Evolutionary conservation across 2,888 invertebrate species (phyloP), one percentile per base, ranked within the genome.

Genomic region (Pandemis cinnamomeana): DNA sequence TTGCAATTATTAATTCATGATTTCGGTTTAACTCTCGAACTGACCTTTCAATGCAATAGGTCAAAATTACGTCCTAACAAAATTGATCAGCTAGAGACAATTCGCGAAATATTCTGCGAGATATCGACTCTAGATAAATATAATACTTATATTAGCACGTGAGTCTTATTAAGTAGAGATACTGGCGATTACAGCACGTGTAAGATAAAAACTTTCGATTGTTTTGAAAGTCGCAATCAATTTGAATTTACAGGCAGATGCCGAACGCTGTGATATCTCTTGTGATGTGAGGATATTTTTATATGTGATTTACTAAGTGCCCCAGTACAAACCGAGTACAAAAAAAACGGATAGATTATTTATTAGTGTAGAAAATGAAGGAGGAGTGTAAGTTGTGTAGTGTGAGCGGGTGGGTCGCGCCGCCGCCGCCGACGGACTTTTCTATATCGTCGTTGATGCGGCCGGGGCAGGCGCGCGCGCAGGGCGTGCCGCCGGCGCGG

Each of bases 241-340:
- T 44, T 60, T 53, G 60, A 71, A 77, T 71, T 87, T 86, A 82
- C 87, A 88, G 88, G 87, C 87, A 67, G 87, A 83, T 83, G 81
- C 86, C 82, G 91, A 91, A 90, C 86, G 90, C 93, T 94, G 94
- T 94, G 94, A 94, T 94, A 94, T 76, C 85, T 86, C 92, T 94
- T 94, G 93, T 93, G 93, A 91, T 89, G 92, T 87, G 88, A 89
- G 87, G 90, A 92, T 93, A 93, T 93, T 93, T 93, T 92, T 94
- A 89, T 93, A 93, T 93, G 93, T 94, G 92, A 94, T 94, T 93
- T 93, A 94, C 86, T 89, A 92, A 58, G 91, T 92, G 92, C 91
- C 91, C 92, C 90, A 91, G 94, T 94, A 94, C 94, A 93, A 92
- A 93, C 93, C 93, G 92, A 94, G 94, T 94, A 94, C 94, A 92